phyloP scores from a whole-genome alignment of 2,888 invertebrate species.

The Mythimna pallens region DNA sequence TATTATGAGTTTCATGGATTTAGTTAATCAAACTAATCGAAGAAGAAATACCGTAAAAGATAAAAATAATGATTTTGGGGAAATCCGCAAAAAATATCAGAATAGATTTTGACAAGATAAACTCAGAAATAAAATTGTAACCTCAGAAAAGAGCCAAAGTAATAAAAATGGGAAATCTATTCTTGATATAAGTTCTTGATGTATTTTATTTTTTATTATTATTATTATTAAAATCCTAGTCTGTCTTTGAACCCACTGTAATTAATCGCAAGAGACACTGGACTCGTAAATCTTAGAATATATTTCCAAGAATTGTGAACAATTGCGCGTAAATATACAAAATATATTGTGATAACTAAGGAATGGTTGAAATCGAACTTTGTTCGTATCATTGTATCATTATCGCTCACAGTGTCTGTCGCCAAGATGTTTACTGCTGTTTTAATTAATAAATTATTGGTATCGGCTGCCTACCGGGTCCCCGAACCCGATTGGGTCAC shows the following conservation, averaged over 20 bases:
- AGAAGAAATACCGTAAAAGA: neutral
- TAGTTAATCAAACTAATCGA: neutral
- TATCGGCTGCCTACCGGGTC: constrained; percentile 70
- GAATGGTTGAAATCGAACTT: constrained; percentile 68
- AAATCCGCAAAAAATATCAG: neutral
- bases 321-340: constrained; percentile 42
- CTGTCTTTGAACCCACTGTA: constrained; percentile 31
- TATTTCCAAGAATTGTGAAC: constrained; percentile 30
- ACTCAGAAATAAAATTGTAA: neutral
- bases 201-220: too few relatives aligned
- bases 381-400: constrained; percentile 62
- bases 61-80: neutral
- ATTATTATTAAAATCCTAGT: constrained; percentile 23
- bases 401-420: constrained; percentile 55
- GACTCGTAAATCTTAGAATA: constrained; percentile 47
- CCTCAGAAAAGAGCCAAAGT: neutral
- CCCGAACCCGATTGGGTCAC: constrained; percentile 70
- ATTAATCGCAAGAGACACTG: constrained; percentile 38
- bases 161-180: neutral
- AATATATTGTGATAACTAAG: constrained; percentile 59
- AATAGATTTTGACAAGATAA: neutral
- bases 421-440: constrained; percentile 67
- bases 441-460: constrained; percentile 66
- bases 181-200: neutral
- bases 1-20: neutral